Percentiles rank a stretch among this genome's conserved stretches.
phyloP scores from a whole-genome alignment of 2,888 invertebrate genomes.

The Pseudolycoriella hygida region DNA sequence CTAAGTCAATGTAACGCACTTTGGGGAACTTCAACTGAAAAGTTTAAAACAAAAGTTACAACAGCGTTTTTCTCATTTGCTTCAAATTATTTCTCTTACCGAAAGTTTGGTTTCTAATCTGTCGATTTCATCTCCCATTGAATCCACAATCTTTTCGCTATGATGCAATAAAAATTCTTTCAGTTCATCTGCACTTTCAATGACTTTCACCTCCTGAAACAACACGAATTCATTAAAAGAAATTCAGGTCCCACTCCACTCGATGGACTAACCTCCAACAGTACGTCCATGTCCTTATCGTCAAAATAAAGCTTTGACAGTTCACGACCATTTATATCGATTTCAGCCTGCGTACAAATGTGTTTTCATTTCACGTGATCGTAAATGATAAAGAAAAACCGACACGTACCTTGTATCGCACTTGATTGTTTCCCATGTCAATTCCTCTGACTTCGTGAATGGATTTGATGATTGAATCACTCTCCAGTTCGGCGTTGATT shows the following conservation, averaged over 20 bases:
- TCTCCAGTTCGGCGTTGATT: conserved; percentile 78
- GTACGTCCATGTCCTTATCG: conserved; percentile 65
- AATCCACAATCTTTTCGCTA: conserved; percentile 96
- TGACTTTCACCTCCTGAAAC: conserved; percentile 65
- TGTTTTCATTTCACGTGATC: too few relatives aligned
- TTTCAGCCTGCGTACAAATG: conserved; percentile 47
- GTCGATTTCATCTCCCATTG: conserved; percentile 95
- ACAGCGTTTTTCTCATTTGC: too few relatives aligned
- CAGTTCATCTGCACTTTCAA: conserved; percentile 74
- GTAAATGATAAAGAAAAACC: too few relatives aligned
- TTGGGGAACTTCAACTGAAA: conserved; percentile 41
- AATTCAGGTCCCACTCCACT: too few relatives aligned
- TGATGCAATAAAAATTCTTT: conserved; percentile 86
- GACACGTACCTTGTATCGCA: conserved; percentile 65
- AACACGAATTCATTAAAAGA: too few relatives aligned
- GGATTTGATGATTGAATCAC: conserved; percentile 86
- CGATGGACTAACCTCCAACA: conserved; percentile 45
- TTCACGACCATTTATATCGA: conserved; percentile 95
- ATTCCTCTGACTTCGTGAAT: conserved; percentile 98
- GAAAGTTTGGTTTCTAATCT: conserved; percentile 90
- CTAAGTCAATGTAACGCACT: conserved; percentile 87
- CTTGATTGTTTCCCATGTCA: conserved; percentile 87
- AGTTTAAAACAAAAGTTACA: too few relatives aligned
- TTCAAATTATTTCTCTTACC: conserved; percentile 36
- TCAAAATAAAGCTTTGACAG: conserved; percentile 85